Conservation (phyloP, 2,113 vertebrate genomes). For the Pavo muticus region DNA sequence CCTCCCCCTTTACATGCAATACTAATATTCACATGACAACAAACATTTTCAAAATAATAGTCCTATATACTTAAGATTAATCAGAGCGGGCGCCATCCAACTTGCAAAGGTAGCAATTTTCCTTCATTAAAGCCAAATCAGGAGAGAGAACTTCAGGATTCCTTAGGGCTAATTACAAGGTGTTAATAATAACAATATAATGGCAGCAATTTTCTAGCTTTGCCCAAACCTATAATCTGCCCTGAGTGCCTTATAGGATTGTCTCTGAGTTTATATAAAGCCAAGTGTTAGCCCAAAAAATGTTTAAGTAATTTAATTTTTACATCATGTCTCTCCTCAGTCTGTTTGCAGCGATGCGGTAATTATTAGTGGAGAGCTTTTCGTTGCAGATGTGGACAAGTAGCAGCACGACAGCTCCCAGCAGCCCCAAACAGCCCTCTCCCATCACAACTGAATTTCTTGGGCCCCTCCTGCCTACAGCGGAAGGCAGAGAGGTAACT, state of each 20-base stretch:
- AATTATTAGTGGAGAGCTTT: conserved; percentile 72
- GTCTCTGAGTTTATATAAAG: conserved; percentile 86
- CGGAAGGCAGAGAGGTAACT: conserved; percentile 30
- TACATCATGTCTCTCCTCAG: conserved; percentile 83
- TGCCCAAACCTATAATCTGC: conserved; percentile 92
- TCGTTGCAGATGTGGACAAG: conserved; percentile 67
- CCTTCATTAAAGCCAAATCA: conserved; percentile 98
- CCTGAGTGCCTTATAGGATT: conserved; percentile 86
- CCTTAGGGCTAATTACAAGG: conserved; percentile 98
- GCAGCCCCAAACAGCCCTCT: conserved; percentile 42
- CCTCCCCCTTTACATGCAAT: conserved; percentile 66
- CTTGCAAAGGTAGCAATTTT: conserved; percentile 98
- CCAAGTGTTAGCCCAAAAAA: conserved; percentile 82
- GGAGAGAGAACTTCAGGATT: conserved; percentile 96
- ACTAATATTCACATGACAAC: conserved; percentile 84
- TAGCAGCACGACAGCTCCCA: conserved; percentile 66
- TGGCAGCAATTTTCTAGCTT: conserved; percentile 95
- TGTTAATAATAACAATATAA: conserved; percentile 99
- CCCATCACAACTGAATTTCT: not conserved
- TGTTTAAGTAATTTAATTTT: conserved; percentile 82
- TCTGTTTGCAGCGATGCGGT: conserved; percentile 75
- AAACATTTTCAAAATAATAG: conserved; percentile 90
- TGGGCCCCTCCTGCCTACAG: conserved; percentile 47
- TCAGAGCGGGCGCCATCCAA: conserved; percentile 96
- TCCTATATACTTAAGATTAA: conserved; percentile 89